Evolutionary conservation across 2,888 invertebrate genomes (phyloP).

Genomic region (Iselma pallidipennis): DNA sequence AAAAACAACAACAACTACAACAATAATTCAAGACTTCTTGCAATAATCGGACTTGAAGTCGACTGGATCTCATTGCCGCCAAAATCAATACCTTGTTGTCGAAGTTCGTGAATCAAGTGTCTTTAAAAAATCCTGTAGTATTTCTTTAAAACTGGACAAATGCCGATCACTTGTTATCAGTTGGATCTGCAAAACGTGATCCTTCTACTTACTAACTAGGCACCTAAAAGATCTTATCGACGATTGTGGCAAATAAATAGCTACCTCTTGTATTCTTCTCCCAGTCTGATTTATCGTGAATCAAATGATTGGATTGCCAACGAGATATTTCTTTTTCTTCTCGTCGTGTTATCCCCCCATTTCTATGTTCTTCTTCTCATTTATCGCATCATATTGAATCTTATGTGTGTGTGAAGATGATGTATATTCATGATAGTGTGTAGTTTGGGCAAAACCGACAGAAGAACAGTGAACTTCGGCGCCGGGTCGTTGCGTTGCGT

Average conservation of each 20-base stretch:
- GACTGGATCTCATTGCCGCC: neutral
- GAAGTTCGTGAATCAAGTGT: neutral
- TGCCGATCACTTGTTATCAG: neutral
- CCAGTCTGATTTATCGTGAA: too few relatives aligned
- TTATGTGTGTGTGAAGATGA: conserved; percentile 4
- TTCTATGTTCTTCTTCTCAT: too few relatives aligned
- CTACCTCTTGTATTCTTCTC: neutral
- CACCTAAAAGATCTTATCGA: neutral
- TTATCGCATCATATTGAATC: neutral
- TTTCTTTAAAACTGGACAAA: neutral
- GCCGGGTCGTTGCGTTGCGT: conserved; percentile 42
- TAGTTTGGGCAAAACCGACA: neutral
- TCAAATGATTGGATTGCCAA: too few relatives aligned
- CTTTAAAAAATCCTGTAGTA: neutral
- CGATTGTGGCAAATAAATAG: neutral
- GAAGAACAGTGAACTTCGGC: conserved; percentile 29
- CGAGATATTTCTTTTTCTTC: too few relatives aligned
- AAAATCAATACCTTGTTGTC: neutral
- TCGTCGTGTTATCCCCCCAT: too few relatives aligned
- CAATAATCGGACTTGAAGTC: neutral
- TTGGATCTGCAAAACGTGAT: neutral
- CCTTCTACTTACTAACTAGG: neutral
- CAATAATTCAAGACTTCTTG: too few relatives aligned
- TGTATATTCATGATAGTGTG: conserved; percentile 29
- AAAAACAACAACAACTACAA: too few relatives aligned